A percentile compares a stretch with the other conserved stretches of the same genome.
Conservation (phyloP, 2,113 vertebrate species). For the Thryonomys swinderianus region DNA sequence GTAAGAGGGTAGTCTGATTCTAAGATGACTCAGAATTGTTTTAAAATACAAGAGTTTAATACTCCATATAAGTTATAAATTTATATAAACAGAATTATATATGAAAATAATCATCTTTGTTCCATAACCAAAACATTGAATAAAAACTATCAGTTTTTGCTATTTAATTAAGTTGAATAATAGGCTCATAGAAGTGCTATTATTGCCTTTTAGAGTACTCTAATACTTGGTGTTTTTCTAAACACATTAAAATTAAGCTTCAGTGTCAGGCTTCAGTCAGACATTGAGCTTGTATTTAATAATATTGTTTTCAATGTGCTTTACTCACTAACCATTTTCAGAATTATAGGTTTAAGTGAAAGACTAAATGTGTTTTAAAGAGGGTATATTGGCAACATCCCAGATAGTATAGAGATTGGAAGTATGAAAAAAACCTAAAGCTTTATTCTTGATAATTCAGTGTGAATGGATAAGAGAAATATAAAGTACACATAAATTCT, state of each 20-base stretch:
- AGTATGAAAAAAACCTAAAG: not conserved
- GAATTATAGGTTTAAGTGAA: not conserved
- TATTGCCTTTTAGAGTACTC: not conserved
- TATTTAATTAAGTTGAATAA: not conserved
- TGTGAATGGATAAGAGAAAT: not conserved
- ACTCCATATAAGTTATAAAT: not conserved
- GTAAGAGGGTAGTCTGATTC: not conserved
- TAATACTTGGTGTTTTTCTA: not conserved
- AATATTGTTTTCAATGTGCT: not conserved
- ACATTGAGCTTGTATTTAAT: not conserved
- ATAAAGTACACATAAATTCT: not conserved
- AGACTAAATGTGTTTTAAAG: not conserved
- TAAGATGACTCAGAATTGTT: not conserved
- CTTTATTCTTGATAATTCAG: not conserved
- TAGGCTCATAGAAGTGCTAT: not conserved
- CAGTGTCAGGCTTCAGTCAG: not conserved
- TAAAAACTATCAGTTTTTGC: not conserved
- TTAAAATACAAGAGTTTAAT: conserved; percentile 6
- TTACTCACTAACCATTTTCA: not conserved
- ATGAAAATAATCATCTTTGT: not conserved
- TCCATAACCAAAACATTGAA: not conserved
- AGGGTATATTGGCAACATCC: not conserved
- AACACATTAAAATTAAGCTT: not conserved
- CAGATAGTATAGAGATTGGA: not conserved
- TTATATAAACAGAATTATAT: not conserved